Evolutionary conservation across 2,888 invertebrate genomes (phyloP), one percentile per base, ranked within the genome.

Genomic region (Parnassius apollo): DNA sequence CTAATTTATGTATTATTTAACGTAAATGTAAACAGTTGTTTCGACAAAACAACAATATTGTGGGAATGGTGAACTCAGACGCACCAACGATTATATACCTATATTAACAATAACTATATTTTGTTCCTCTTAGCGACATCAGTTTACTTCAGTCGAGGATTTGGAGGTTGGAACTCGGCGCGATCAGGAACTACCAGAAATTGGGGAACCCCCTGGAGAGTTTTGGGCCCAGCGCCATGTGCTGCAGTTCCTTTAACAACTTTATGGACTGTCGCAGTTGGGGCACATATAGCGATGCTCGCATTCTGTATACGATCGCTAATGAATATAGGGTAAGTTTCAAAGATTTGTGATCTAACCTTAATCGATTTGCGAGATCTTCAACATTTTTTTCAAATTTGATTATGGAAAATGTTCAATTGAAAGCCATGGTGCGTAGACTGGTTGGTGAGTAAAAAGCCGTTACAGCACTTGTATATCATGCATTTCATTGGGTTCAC

Each of bases 131-230:
- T 75, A 91, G 91, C 91, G 1, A 83, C 80, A 58, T 91, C 91
- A 68, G 87, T 91, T 3, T 91, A 91, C 85, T 91, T 83, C 77
- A 91, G 91, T 66, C 77, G 91, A 9, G 91, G 91, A 0, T 91
- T 91, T 62, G 91, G 91, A 1, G 91, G 91, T 0, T 91, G 91
- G 91, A 82, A 78, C 9, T 82, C 88, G 0, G 85, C 90, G 9
- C 73, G 87, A n/a, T 76, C 86, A 0, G 72, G 82, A 42, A 69
- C 85, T 0, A 75, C 81, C 0, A 74, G 76, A 2, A 72, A 57
- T 42, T 91, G 90, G 91, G 88, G 88, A 1, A 78, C 82, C 1
- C 91, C 91, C 0, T 91, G 91, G 91, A 68, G 91, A 51, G 91
- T 82, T 0, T 75, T 91, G 1, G 91, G 91, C 0, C 91, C 91